These are phyloP conservation scores for Theristicus caerulescens DNA, from an alignment of 2,113 vertebrate species.

Conservation along the genomic window DNA sequence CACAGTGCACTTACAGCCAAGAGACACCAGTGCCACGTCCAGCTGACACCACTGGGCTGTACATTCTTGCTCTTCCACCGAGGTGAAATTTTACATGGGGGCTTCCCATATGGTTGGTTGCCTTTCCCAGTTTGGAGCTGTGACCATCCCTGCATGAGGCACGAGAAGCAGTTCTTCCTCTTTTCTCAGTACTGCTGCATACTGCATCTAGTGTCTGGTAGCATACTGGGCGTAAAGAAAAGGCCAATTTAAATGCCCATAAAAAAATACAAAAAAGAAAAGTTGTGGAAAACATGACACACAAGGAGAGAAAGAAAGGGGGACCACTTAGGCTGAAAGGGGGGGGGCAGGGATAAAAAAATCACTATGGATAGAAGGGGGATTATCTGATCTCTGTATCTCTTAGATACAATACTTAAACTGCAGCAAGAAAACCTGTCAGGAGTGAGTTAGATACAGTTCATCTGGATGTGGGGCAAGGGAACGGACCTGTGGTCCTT, in stretches of 20 bases:
- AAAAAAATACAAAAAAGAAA: not conserved
- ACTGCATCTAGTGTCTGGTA: not conserved
- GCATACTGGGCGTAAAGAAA: not conserved
- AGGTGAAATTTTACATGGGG: not conserved
- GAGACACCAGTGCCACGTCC: not conserved
- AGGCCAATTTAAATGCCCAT: not conserved
- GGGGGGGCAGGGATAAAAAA: not conserved
- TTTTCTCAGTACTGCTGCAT: not conserved
- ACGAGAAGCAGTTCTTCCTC: not conserved
- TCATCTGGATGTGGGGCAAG: not conserved
- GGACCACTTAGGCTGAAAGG: not conserved
- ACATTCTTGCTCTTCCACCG: not conserved
- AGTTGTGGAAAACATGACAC: not conserved
- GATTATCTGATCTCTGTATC: not conserved
- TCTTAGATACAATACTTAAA: not conserved
- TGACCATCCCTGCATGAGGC: not conserved
- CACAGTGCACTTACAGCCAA: not conserved
- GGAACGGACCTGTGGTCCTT: not conserved
- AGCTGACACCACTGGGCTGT: not conserved
- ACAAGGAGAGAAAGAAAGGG: not conserved
- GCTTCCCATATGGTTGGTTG: not conserved
- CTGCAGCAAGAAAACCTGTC: not conserved
- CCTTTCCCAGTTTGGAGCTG: not conserved
- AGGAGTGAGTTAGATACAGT: not conserved
- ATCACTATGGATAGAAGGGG: not conserved